Base-by-base conservation (phyloP, 2,888 invertebrate genomes). In the Drosophila neonasuta region DNA sequence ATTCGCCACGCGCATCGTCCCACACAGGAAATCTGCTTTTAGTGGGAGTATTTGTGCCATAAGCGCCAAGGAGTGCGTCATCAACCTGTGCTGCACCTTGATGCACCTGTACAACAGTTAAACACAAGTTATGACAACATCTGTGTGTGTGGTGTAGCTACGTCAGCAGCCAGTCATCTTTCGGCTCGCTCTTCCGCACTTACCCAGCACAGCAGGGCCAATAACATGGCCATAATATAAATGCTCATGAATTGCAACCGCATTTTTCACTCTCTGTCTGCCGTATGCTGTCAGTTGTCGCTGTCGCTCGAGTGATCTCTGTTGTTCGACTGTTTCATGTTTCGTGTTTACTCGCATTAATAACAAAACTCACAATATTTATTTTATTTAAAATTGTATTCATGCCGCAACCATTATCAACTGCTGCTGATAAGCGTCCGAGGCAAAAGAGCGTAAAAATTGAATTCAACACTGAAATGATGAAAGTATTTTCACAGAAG, bases 1-100 rank as follows among this genome's bases (percentile, higher is more conserved):
- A 80, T 29, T 81, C 83, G 24, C 86, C 87, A 1, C 52, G 49
- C 2, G 83, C 81, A 64, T 88, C 88, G 50, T 86, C 68, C 87
- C 87, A 87, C 20, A 81, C 78, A 2, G 89, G 83, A 75, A 88
- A 77, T 20, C 63, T 59, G 0, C 5, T 11, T 36, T 84, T 81
- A 1, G 51, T 32, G 9, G 68, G 66, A 20, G 58, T 17, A 7
- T 41, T 59, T 29, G 84, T 76, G 10, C 46, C 66, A n/a, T 62
- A 36, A 3, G 57, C 57, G 13, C 62, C 77, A 34, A 51, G 34
- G 1, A 52, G 34, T 8, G 65, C 62, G 45, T 70, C 64, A 32
- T 46, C 51, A 0, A 29, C 24, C 13, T 86, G 80, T 6, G 68
- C 70, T 20, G 52, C 45, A 55, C 62, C 59, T 60, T 34, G 64